Evolutionary conservation across 2,113 vertebrate species (phyloP), one percentile per base, ranked within the genome.

Genomic region (Dasypus novemcinctus): DNA sequence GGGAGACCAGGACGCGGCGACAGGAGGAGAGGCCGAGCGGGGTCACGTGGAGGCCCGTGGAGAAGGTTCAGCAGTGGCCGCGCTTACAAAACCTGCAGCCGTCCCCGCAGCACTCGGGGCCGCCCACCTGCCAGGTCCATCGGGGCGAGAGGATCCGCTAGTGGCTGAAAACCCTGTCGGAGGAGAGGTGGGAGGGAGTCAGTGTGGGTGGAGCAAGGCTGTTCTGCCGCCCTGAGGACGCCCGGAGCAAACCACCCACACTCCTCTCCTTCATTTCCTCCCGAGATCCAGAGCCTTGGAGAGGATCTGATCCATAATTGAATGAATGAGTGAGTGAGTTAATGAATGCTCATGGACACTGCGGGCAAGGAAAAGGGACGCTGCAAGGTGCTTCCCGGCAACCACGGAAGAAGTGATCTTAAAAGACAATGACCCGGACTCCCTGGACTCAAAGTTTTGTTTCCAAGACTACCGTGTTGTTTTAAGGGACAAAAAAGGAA

Each of bases 121-220:
- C 61, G 97, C 90, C 93, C 90, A 96, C 96, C 98, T 95, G 97
- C 96, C 97, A 92, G 17, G 29, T 98, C 97, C 94, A 5, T 95
- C 85, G 71, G 96, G 96, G 96, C 0, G 64, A 75, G 94, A 94
- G 94, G 83, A 85, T 98, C 97, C 95, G 7, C 98, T 98, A 99
- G 97, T 98, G 98, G 98, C 98, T 98, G 98, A 99, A 99, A 94
- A 99, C 98, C 98, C 98, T 99, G 98, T 68, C 87, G 97, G 97
- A 87, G 33, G 20, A 97, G 78, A 97, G 36, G 69, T 1, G 49
- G 41, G 33, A 49, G 14, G 33, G 33, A 1, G 13, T 97, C 20
- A 96, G 95, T 2, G 36, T 2, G 3, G 0, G 0, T n/a, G n/a
- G n/a, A n/a, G n/a, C n/a, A n/a, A n/a, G n/a, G n/a, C n/a, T n/a